Evolutionary conservation across 2,888 invertebrate genomes (phyloP), one percentile per base, ranked within the genome.

Genomic region (Sacculina carcini): DNA sequence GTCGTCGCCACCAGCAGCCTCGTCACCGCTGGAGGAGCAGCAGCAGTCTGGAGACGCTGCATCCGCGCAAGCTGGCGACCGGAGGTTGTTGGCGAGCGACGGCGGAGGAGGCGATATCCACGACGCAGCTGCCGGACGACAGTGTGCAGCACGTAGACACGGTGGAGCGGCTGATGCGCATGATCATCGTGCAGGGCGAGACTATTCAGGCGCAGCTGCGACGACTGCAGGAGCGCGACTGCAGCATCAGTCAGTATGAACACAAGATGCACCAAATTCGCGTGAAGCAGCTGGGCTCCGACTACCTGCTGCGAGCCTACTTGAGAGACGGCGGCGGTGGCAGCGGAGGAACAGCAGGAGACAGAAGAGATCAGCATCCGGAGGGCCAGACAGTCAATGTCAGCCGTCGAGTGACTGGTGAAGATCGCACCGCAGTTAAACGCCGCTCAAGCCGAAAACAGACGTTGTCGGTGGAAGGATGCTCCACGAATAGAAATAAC

Each of bases 261-360:
- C 78, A 79, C 61, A 77, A 79, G 61, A 77, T 79, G 28, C 81
- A 82, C 64, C 73, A 75, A 56, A 73, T 71, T 42, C 68, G 80
- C 47, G 76, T 78, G 65, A 73, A 77, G 56, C 77, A 78, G 60
- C 74, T 79, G 61, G 81, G 81, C 19, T 78, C 78, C 55, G 81
- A 82, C 65, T 82, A 82, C 63, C 70, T 82, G 47, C 68, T 81
- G 16, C 79, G 81, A 63, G 77, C 81, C 1, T 82, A 82, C 62
- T 69, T 82, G 40, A 71, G 71, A 58, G 71, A 71, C 29, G 53
- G 52, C 38, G 47, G 51, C 23, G 46, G 51, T 29, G 59, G 57
- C n/a, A 26, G 29, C 53, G 16, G 39, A n/a, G 21, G 38, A 38
- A 23, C 47, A 44, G 19, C 44, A 46, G 23, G 10, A 52, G 29